Evolutionary conservation across 2,888 invertebrate species (phyloP).

Genomic region (Hydrotaea diabolus): DNA sequence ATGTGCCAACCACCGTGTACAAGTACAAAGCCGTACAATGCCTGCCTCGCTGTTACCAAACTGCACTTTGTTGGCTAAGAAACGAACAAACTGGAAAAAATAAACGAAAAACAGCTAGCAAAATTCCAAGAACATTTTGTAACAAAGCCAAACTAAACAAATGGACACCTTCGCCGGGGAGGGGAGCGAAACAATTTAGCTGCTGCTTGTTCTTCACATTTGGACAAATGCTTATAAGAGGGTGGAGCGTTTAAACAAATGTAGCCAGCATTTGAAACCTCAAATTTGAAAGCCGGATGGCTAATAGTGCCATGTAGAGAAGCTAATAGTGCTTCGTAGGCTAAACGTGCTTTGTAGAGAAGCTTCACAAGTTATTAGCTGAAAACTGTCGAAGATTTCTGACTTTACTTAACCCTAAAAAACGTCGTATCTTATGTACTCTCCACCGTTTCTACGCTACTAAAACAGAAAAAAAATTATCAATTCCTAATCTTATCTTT

Average conservation of each 20-base stretch:
- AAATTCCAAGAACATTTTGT: slow-evolving; percentile 59
- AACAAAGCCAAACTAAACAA: slow-evolving; percentile 22
- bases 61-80: slow-evolving; percentile 45
- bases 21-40: neutral
- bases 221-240: neutral
- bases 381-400: no score
- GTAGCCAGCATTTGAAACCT: neutral
- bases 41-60: slow-evolving; percentile 48
- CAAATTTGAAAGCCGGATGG: no score
- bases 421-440: no score
- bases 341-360: no score
- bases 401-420: no score
- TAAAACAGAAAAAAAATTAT: no score
- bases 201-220: neutral
- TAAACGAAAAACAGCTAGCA: neutral
- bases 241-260: neutral
- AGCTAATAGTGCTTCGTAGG: no score
- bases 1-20: neutral
- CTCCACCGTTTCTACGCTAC: no score
- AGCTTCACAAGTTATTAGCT: no score
- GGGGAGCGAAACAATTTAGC: neutral
- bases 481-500: no score
- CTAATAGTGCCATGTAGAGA: no score
- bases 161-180: neutral
- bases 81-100: neutral